These are phyloP conservation scores for Tribolium freemani DNA, from an alignment of 2,888 invertebrate genomes.

Conservation along the genomic window DNA sequence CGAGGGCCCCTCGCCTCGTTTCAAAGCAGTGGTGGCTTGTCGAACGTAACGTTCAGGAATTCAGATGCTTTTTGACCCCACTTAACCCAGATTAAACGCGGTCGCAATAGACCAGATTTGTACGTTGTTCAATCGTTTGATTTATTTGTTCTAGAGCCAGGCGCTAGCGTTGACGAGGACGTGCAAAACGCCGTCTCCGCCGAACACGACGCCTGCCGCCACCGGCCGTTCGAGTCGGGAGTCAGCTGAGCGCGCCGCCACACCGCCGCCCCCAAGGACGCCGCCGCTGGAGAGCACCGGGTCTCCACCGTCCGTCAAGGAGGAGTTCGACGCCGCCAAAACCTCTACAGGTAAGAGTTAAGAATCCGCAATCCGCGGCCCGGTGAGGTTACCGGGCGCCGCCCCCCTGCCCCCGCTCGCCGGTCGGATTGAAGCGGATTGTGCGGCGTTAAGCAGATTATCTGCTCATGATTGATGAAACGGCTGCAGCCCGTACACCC, in stretches of 20 bases:
- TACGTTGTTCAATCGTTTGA: constrained; percentile 43
- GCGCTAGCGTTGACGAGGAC: constrained; percentile 76
- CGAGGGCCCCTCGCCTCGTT: constrained; percentile 46
- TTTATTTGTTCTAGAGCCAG: constrained; percentile 72
- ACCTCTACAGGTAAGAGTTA: constrained; percentile 72
- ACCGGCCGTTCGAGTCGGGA: constrained; percentile 67
- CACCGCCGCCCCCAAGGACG: constrained; percentile 66
- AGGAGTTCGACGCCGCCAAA: constrained; percentile 77
- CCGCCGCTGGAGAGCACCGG: constrained; percentile 68
- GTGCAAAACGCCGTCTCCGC: constrained; percentile 66
- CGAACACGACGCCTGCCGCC: constrained; percentile 57
- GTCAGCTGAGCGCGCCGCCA: constrained; percentile 70
- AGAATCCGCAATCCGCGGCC: constrained; percentile 10
- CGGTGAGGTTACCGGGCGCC: constrained; percentile 25
- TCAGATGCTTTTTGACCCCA: constrained; percentile 81
- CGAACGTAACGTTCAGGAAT: constrained; percentile 72
- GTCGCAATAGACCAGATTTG: constrained; percentile 62
- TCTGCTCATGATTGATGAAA: constrained; percentile 76
- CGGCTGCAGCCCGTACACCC: constrained; percentile 64
- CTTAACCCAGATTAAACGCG: constrained; percentile 81
- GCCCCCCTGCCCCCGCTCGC: constrained; percentile 52
- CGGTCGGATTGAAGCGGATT: constrained; percentile 66
- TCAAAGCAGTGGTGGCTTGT: constrained; percentile 44
- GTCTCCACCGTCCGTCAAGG: constrained; percentile 75
- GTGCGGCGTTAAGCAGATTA: constrained; percentile 76